Conservation (phyloP, 2,888 invertebrate genomes). For the Ectemnius continuus region DNA sequence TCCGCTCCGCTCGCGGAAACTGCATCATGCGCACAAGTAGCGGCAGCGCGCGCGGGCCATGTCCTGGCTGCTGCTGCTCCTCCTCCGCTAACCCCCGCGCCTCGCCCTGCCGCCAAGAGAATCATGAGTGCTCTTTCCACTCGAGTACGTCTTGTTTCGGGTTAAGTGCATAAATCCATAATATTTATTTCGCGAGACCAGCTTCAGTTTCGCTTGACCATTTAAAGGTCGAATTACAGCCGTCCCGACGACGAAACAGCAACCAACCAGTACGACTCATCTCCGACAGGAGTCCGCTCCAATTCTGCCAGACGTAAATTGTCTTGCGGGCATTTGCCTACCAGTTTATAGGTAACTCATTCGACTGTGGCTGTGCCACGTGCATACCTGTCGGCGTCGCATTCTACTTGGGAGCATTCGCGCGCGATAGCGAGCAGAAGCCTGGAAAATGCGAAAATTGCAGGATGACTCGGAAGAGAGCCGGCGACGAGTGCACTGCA, state of each 20-base stretch:
- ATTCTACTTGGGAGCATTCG: background rate
- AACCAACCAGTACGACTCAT: background rate
- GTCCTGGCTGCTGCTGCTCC: background rate
- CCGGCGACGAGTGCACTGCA: too few species aligned
- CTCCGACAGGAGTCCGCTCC: background rate
- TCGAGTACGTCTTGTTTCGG: background rate
- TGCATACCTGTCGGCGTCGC: background rate
- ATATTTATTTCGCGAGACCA: background rate
- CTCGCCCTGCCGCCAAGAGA: background rate
- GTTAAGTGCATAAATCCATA: background rate
- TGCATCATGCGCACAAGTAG: too few species aligned
- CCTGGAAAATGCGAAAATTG: conserved; percentile 5
- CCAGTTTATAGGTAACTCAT: background rate
- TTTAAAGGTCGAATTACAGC: conserved; percentile 5
- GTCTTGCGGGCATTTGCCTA: background rate
- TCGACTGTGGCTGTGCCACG: background rate
- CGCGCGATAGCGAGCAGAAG: background rate
- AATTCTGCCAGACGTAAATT: background rate
- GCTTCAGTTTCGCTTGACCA: background rate
- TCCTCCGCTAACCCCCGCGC: background rate
- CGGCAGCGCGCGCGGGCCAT: background rate
- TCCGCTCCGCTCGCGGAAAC: background rate
- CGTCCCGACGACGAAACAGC: background rate
- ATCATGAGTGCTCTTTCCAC: background rate
- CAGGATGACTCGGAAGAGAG: background rate